A percentile compares a stretch with the other conserved stretches of the same genome.
Conservation (phyloP, 2,113 vertebrate species). For the Otocyon megalotis region DNA sequence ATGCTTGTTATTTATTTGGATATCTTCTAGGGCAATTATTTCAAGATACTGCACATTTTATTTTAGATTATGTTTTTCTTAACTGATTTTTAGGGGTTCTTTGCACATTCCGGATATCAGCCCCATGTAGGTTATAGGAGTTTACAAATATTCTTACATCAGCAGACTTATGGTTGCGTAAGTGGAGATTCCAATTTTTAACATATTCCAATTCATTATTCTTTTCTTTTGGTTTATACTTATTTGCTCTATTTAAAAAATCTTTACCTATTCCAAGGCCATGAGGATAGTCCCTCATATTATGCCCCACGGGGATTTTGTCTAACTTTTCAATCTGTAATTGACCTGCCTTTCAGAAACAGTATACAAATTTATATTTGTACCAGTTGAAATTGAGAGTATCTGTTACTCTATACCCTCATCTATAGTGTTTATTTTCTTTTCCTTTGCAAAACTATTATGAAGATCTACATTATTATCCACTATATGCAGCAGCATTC, state of each 20-base stretch:
- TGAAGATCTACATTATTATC: not conserved
- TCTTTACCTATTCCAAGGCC: not conserved
- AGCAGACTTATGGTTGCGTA: not conserved
- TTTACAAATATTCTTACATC: not conserved
- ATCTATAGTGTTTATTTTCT: not conserved
- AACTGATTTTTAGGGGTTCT: not conserved
- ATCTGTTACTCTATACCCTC: not conserved
- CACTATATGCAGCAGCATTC: not conserved
- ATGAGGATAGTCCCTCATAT: not conserved
- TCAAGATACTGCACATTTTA: not conserved
- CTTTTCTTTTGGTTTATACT: not conserved
- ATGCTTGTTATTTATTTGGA: not conserved
- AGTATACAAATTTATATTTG: not conserved
- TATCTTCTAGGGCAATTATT: not conserved
- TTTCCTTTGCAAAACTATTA: not conserved
- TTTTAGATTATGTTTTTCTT: slow-evolving; percentile 28
- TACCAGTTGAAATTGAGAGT: not conserved
- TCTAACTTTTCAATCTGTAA: not conserved
- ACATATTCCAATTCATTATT: not conserved
- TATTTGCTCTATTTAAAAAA: not conserved
- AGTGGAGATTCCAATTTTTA: not conserved
- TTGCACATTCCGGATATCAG: not conserved
- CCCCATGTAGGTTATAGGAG: not conserved
- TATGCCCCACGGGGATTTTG: not conserved
- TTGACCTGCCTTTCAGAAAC: not conserved